Base-by-base conservation (phyloP, 1,140 invertebrate species). In the Trigoniulus corallinus region DNA sequence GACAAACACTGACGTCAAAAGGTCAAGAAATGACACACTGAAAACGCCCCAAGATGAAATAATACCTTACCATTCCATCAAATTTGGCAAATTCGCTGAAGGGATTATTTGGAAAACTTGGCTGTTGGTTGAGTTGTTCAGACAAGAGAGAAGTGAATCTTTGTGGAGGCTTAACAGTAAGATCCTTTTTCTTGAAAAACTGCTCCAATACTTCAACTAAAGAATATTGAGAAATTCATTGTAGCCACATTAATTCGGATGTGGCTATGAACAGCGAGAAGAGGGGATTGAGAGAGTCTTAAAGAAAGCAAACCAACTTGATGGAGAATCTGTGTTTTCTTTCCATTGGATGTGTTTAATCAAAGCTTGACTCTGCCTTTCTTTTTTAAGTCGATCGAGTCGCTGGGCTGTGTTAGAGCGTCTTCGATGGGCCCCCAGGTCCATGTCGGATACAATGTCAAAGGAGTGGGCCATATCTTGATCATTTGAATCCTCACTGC, bases 21-120 rank as follows among this genome's bases (percentile, higher is more conserved):
- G 45, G n/a, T 27, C 27, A 27, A 23, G 18, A n/a, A n/a, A 47
- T 25, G 22, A 23, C 22, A n/a, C n/a, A 23, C 23, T 25, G 18
- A 21, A 47, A 47, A 20, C 22, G 27, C n/a, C 27, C n/a, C 27
- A 20, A n/a, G 50, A 24, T 15, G 23, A 56, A 47, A 53, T 55
- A 71, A 65, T 54, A 61, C 59, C 7, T 15, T 34, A 7, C 7
- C 29, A 34, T 34, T 34, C 7, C 89, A 75, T 97, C 89, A 68
- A 85, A 94, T 65, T 81, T 86, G 13, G 86, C 82, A 73, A 82
- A 96, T 61, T 88, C 81, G 45, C 82, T 74, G 67, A 87, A 94
- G 22, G 86, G 83, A 70, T 89, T 89, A 58, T 79, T 73, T 22
- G 82, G 80, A 47, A 82, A 61, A 61, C 77, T 73, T 0, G 81